phyloP scores from a whole-genome alignment of 1,140 invertebrate species.

The Carposina sasakii region DNA sequence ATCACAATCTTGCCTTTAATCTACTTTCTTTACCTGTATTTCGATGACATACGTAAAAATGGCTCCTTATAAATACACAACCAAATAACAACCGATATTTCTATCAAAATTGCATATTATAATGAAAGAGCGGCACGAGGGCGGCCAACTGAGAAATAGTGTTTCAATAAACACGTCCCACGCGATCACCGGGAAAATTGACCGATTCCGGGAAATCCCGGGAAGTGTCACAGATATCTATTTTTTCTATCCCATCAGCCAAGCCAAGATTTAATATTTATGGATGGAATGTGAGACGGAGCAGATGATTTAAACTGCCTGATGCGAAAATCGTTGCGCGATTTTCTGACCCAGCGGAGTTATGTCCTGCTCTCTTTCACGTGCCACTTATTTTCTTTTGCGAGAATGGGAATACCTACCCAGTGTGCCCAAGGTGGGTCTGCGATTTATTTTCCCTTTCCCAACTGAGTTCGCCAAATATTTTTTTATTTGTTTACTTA shows the following conservation, averaged over 20 bases:
- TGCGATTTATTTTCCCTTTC: slow-evolving; percentile 55
- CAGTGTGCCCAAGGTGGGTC: slow-evolving; percentile 50
- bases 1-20: too few relatives aligned
- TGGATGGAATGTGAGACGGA: slow-evolving; percentile 66
- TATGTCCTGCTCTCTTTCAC: slow-evolving; percentile 65
- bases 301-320: slow-evolving; percentile 69
- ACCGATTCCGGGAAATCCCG: slow-evolving; percentile 62
- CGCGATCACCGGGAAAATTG: slow-evolving; percentile 64
- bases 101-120: too few relatives aligned
- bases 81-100: too few relatives aligned
- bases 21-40: too few relatives aligned
- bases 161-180: slow-evolving; percentile 62
- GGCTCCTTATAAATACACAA: too few relatives aligned
- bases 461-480: slow-evolving; percentile 46
- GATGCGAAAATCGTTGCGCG: slow-evolving; percentile 65
- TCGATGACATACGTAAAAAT: too few relatives aligned
- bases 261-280: slow-evolving; percentile 69
- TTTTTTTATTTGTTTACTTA: slow-evolving; percentile 66
- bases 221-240: slow-evolving; percentile 61
- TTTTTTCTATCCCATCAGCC: slow-evolving; percentile 59
- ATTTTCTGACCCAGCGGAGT: slow-evolving; percentile 67
- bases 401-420: slow-evolving; percentile 18
- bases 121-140: slow-evolving; percentile 33
- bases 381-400: slow-evolving; percentile 63
- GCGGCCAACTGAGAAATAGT: slow-evolving; percentile 55